Base-by-base conservation (phyloP, 1,140 invertebrate genomes). In the Pseudomyrmex pallidus region DNA sequence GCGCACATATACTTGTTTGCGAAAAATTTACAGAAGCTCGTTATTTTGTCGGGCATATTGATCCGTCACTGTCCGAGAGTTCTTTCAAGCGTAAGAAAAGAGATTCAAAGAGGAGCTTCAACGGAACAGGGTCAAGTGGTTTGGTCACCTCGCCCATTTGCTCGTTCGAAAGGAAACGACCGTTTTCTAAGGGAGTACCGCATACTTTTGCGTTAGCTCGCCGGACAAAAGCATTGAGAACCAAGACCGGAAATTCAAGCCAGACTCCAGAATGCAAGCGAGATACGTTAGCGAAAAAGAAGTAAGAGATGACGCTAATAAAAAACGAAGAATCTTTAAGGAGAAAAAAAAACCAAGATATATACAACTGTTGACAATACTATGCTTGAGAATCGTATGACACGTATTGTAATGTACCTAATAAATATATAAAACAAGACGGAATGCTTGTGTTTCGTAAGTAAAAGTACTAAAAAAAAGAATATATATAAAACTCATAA, bases 321-420 rank as follows among this genome's bases (percentile, higher is more conserved):
- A 82, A 25, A 20, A 9, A 62, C 15, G 15, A 52, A 50, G 20
- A 12, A 52, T 20, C 52, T 44, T 15, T 82, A 25, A 62, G 61
- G 63, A 68, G 68, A 83, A 20, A 63, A 63, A 59, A 88, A 46
- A 83, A 70, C 35, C 35, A 57, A 74, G 25, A 90, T 88, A 90
- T 91, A 92, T 86, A 92, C 90, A 92, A 91, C 83, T 89, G 88
- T 92, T 92, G 91, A 92, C 91, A 92, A 92, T 92, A 92, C 88
- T 92, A 92, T 89, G 90, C 91, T 92, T 91, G 89, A 91, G 80
- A 91, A 86, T 89, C 87, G 85, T 86, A 89, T 88, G 90, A 70
- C 90, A 86, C 90, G 87, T 91, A 87, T 35, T 91, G 85, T 91
- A 91, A 89, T 90, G 87, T 91, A 90, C 85, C 85, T 90, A 88